A percentile compares a stretch with the other conserved stretches of the same genome.
Evolutionary conservation across 2,888 invertebrate genomes (phyloP).

Genomic region (Myathropa florea): DNA sequence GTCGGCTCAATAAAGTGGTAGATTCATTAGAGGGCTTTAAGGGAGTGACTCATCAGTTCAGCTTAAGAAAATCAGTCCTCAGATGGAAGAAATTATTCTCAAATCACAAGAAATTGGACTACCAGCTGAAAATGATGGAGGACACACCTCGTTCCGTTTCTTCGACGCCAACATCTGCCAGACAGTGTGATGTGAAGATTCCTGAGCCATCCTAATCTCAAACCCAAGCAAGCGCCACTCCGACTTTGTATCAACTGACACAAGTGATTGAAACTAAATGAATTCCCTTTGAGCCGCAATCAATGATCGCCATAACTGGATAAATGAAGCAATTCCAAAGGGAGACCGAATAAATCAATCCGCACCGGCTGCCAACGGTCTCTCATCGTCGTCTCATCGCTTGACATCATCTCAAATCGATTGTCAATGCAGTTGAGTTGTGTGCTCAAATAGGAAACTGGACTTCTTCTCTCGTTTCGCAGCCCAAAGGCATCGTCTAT

Average conservation of each 20-base stretch:
- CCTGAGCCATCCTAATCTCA: too few relatives aligned
- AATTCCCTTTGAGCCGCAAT: slow-evolving; percentile 39
- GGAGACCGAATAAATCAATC: slow-evolving; percentile 59
- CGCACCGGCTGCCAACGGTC: slow-evolving; percentile 23
- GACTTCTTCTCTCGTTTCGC: not conserved
- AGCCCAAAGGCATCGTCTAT: slow-evolving; percentile 9
- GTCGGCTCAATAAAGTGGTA: too few relatives aligned
- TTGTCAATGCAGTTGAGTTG: slow-evolving; percentile 3
- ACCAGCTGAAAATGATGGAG: too few relatives aligned
- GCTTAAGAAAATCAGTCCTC: too few relatives aligned
- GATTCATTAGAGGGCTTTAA: too few relatives aligned
- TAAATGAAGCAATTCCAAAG: slow-evolving; percentile 30
- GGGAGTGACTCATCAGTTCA: too few relatives aligned
- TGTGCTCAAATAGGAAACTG: slow-evolving; percentile 26
- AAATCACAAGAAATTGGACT: too few relatives aligned
- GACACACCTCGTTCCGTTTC: too few relatives aligned
- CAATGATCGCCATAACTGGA: slow-evolving; percentile 60
- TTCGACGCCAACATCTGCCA: too few relatives aligned
- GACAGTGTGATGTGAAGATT: too few relatives aligned
- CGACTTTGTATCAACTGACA: not conserved
- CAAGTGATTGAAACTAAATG: slow-evolving; percentile 40
- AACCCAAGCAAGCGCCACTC: not conserved
- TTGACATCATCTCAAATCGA: slow-evolving; percentile 29
- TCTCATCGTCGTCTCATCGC: slow-evolving; percentile 13
- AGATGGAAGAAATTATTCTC: too few relatives aligned